Evolutionary conservation across 2,888 invertebrate genomes (phyloP).

Genomic region (Frankliniella fusca): DNA sequence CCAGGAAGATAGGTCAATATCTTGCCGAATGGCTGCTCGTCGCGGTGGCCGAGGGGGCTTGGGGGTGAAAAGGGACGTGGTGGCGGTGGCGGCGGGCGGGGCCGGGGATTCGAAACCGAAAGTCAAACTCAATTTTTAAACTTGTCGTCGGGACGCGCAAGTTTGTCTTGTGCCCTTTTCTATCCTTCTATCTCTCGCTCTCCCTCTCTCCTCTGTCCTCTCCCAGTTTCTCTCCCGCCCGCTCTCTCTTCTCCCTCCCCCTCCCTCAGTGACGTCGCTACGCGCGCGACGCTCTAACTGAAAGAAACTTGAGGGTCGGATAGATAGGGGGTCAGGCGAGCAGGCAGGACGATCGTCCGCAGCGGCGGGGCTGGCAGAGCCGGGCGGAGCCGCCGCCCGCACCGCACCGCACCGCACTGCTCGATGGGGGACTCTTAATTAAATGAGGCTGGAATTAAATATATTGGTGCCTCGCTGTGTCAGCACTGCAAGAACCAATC

Average conservation of each 20-base stretch:
- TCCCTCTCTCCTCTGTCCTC: not conserved
- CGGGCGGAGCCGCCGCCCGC: no score
- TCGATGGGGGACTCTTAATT: constrained; percentile 19
- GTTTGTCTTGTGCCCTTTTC: constrained; percentile 1
- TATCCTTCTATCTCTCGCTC: not conserved
- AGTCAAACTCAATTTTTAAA: constrained; percentile 27
- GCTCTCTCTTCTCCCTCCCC: no score
- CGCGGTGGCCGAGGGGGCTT: not conserved
- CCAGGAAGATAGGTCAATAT: no score
- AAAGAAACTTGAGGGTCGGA: not conserved
- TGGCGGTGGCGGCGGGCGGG: not conserved
- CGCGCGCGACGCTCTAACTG: not conserved
- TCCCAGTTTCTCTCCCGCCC: not conserved
- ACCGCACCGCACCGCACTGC: not conserved
- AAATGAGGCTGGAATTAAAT: constrained; percentile 18
- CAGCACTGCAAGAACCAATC: constrained; percentile 3
- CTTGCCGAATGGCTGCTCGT: not conserved
- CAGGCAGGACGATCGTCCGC: not conserved
- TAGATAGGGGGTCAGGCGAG: not conserved
- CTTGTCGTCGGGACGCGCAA: constrained; percentile 10
- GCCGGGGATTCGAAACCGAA: constrained; percentile 1
- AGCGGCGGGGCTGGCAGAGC: no score
- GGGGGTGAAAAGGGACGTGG: not conserved
- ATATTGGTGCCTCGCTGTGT: constrained; percentile 15
- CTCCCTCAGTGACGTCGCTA: no score